Base-by-base conservation (phyloP, 2,888 invertebrate genomes). In the Ophraella communa region DNA sequence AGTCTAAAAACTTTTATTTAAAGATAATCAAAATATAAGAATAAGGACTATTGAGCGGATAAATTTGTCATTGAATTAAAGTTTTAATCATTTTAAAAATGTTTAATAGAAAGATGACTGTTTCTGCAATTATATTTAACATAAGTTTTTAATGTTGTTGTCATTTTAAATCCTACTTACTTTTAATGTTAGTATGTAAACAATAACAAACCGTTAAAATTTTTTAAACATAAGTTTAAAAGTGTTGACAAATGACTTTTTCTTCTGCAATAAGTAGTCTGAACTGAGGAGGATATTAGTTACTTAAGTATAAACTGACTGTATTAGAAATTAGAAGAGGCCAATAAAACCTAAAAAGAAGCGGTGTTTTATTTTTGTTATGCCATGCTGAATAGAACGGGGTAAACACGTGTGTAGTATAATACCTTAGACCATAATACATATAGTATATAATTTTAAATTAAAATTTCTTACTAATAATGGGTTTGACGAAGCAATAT, bases 401-500 rank as follows among this genome's bases (percentile, higher is more conserved):
- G 27, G 27, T 8, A 14, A 5, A 17, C 39, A 39, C 14, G 17
- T 39, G 39, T 39, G 5, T 5, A 17, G 39, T 17, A 14, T 39
- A 39, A n/a, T n/a, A n/a, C n/a, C n/a, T n/a, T n/a, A n/a, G n/a
- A n/a, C n/a, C n/a, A n/a, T n/a, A n/a, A n/a, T n/a, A n/a, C n/a
- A 17, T 17, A 14, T 17, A 5, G 17, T 39, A 39, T 7, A 39
- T 5, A 5, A 17, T 39, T 5, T 1, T 17, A 39, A 39, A 14
- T 35, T 35, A 14, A 35, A 4, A 14, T 11, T 35, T 14, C 3
- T 35, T 11, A 35, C 2, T 39, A 14, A 56, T 21, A 18, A 95
- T 95, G 95, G 94, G 94, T 55, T 83, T 95, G 61, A 95, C 97
- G 7, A 97, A 95, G 79, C 95, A 98, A 83, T 98, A 98, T 86